Percentiles rank a stretch among this genome's conserved stretches.
These are phyloP conservation scores for Cynopterus sphinx DNA, from an alignment of 2,797 vertebrate genomes.

Conservation along the genomic window DNA sequence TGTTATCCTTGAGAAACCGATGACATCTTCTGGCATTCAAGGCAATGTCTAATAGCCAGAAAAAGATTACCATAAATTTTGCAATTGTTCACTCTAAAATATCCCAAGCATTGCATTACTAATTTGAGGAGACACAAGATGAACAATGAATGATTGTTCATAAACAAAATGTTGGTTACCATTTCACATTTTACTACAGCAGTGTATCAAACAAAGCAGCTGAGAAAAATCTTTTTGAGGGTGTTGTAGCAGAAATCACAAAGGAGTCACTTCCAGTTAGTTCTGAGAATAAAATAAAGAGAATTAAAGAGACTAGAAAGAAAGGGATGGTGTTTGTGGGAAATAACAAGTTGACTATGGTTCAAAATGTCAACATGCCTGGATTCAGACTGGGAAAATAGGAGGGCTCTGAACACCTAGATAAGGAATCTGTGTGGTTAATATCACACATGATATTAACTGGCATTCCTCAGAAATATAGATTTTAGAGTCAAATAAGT, in stretches of 20 bases:
- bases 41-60: not conserved
- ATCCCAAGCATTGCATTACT: not conserved
- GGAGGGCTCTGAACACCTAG: not conserved
- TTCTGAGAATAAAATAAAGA: not conserved
- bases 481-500: not conserved
- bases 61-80: not conserved
- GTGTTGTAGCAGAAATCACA: not conserved
- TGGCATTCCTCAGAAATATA: not conserved
- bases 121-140: not conserved
- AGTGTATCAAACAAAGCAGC: not conserved
- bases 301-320: not conserved
- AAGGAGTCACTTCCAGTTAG: not conserved
- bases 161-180: not conserved
- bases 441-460: not conserved
- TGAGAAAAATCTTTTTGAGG: not conserved
- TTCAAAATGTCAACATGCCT: not conserved
- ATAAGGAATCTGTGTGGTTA: not conserved
- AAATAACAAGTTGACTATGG: not conserved
- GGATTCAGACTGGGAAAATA: not conserved
- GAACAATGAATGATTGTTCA: slow-evolving; percentile 3
- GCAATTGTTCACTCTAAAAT: not conserved
- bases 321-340: not conserved
- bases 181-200: not conserved
- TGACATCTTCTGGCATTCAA: slow-evolving; percentile 1
- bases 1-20: not conserved